Percentiles rank a stretch among this genome's conserved stretches.
Evolutionary conservation across 1,140 invertebrate species (phyloP).

Genomic region (Campoletis sonorensis): DNA sequence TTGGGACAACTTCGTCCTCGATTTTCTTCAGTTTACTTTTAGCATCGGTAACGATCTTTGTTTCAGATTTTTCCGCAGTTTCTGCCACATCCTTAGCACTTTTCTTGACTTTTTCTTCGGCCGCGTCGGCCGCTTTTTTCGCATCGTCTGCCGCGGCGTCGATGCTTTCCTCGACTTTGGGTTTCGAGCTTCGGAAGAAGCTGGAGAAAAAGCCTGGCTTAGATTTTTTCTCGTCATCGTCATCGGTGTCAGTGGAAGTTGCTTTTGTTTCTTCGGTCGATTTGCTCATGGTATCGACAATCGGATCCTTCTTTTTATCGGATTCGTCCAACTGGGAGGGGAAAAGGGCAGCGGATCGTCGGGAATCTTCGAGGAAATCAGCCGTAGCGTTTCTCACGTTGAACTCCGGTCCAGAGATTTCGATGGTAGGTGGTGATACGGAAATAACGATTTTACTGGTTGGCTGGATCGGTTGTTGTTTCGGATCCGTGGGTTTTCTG

Average conservation of each 20-base stretch:
- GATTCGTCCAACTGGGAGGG: conserved; percentile 16
- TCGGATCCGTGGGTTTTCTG: conserved; percentile 46
- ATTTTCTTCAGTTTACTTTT: conserved; percentile 18
- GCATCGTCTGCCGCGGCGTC: conserved; percentile 34
- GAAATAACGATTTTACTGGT: conserved; percentile 33
- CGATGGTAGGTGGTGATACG: conserved; percentile 40
- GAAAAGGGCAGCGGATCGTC: conserved; percentile 52
- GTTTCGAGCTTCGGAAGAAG: conserved; percentile 50
- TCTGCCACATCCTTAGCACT: conserved; percentile 26
- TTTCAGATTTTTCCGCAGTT: conserved; percentile 1
- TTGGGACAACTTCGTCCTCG: neutral
- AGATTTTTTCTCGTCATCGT: conserved; percentile 47
- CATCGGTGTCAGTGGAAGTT: conserved; percentile 29
- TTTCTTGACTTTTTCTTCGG: conserved; percentile 45
- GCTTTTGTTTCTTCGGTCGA: conserved; percentile 19
- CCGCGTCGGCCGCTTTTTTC: conserved; percentile 37
- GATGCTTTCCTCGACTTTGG: conserved; percentile 44
- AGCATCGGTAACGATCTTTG: conserved; percentile 17
- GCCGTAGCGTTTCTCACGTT: conserved; percentile 49
- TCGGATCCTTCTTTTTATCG: conserved; percentile 3
- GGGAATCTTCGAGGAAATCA: conserved; percentile 54
- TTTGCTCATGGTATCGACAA: neutral
- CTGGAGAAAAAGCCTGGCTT: conserved; percentile 53
- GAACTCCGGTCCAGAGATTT: conserved; percentile 40
- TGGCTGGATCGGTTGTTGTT: conserved; percentile 13